phyloP scores from a whole-genome alignment of 2,113 vertebrate genomes.

The Oncorhynchus mykiss region DNA sequence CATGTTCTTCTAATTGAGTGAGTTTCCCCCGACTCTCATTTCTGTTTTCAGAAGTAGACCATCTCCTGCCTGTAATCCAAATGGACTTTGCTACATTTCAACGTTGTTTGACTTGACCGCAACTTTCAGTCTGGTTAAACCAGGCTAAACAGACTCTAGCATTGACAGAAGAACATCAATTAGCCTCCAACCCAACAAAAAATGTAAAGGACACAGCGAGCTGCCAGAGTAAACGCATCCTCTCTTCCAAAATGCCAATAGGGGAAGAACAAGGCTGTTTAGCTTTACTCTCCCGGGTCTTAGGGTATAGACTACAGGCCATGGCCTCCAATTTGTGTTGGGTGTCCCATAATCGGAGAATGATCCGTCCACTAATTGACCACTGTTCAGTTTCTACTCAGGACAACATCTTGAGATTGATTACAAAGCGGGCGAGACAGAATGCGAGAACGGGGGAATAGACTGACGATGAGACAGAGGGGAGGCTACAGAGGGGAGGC shows the following conservation, averaged over 20 bases:
- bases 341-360: slow-evolving; percentile 38
- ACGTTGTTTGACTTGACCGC: slow-evolving; percentile 27
- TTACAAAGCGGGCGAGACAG: neutral
- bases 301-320: slow-evolving; percentile 37
- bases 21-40: neutral
- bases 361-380: slow-evolving; percentile 36
- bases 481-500: neutral
- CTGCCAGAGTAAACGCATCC: slow-evolving; percentile 59
- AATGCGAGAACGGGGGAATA: neutral
- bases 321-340: slow-evolving; percentile 27
- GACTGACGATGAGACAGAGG: too few species aligned
- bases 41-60: neutral
- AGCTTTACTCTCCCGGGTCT: slow-evolving; percentile 36
- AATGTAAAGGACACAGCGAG: slow-evolving; percentile 26
- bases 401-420: slow-evolving; percentile 43
- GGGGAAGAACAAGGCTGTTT: slow-evolving; percentile 51
- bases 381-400: slow-evolving; percentile 14
- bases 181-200: slow-evolving; percentile 34
- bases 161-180: slow-evolving; percentile 43
- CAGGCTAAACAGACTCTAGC: slow-evolving; percentile 37
- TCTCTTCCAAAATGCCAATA: slow-evolving; percentile 56
- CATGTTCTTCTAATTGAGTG: neutral
- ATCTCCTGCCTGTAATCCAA: too few species aligned
- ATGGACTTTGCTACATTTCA: slow-evolving; percentile 23
- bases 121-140: slow-evolving; percentile 11